Conservation (phyloP, 2,113 vertebrate species). For the Coptodon rendalli region DNA sequence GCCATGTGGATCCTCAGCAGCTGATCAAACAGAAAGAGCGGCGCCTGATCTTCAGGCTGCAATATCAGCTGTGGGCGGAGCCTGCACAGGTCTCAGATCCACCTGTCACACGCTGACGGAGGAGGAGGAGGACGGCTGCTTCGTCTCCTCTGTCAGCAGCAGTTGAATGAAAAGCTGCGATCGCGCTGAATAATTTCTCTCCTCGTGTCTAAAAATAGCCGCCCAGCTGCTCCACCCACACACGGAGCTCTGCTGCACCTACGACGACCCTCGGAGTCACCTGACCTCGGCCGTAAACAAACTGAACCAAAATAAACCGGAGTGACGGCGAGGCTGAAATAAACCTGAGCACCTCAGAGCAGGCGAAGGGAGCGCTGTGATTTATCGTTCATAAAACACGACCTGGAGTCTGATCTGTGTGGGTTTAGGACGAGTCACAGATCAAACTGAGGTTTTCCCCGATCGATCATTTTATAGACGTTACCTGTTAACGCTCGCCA, state of each 20-base stretch:
- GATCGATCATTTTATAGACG: neutral
- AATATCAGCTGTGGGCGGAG: neutral
- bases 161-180: conserved; percentile 20
- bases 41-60: neutral
- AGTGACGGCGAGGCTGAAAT: neutral
- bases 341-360: neutral
- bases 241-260: neutral
- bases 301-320: neutral
- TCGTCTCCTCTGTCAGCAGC: neutral
- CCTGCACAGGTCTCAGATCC: neutral
- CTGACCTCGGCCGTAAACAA: neutral
- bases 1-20: neutral
- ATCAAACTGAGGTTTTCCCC: neutral
- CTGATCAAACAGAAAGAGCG: neutral
- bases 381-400: neutral
- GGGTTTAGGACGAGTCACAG: neutral
- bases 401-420: neutral
- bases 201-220: conserved; percentile 31
- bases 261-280: neutral
- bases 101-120: neutral
- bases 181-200: conserved; percentile 50
- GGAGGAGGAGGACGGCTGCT: neutral
- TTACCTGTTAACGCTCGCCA: neutral
- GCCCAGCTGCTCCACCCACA: neutral
- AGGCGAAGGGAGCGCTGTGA: neutral